Evolutionary conservation across 2,113 vertebrate genomes (phyloP).

Genomic region (Lepus americanus): DNA sequence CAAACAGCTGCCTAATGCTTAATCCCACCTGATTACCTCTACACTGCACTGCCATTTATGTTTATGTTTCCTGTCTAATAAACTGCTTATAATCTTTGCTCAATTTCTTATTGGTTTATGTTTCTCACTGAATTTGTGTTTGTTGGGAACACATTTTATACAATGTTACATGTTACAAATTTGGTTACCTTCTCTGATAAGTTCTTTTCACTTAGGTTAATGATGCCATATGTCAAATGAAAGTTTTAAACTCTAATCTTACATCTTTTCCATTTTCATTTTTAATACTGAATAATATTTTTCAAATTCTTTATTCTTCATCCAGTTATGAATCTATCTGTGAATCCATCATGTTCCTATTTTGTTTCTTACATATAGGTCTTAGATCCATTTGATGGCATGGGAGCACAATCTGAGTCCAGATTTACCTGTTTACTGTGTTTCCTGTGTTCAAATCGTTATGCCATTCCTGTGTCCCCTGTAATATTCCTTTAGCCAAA

Average conservation of each 20-base stretch:
- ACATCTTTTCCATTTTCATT: neutral
- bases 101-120: neutral
- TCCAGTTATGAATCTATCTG: neutral
- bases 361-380: neutral
- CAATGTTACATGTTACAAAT: neutral
- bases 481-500: neutral
- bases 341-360: neutral
- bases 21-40: neutral
- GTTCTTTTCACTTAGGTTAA: neutral
- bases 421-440: neutral
- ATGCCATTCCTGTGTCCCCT: neutral
- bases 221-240: neutral
- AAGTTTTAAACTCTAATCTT: neutral
- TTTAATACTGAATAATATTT: neutral
- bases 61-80: neutral
- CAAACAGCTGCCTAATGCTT: neutral
- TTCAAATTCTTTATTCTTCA: neutral
- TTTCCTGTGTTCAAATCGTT: neutral
- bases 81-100: neutral
- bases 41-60: neutral
- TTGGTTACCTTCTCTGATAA: neutral
- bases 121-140: neutral
- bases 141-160: neutral
- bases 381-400: neutral
- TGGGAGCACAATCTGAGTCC: neutral